These are phyloP conservation scores for Callopanchax toddi DNA, from an alignment of 2,113 vertebrate genomes.

Conservation along the genomic window DNA sequence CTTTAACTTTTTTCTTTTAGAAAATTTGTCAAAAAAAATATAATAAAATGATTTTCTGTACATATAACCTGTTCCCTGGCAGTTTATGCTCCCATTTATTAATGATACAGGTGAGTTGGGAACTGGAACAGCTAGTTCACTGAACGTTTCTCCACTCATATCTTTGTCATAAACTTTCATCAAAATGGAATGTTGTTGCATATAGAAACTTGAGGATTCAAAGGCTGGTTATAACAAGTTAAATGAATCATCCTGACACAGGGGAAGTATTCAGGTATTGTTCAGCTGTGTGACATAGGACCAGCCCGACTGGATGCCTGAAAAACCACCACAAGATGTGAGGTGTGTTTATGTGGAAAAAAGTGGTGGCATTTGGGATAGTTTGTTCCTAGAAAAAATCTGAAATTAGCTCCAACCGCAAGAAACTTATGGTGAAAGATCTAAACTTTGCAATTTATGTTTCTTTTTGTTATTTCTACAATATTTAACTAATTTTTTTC, in stretches of 20 bases:
- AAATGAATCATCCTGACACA: background rate
- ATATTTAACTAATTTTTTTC: no score
- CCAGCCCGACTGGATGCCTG: conserved; percentile 50
- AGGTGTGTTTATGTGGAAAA: conserved; percentile 31
- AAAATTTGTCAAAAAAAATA: background rate
- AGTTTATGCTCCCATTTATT: background rate
- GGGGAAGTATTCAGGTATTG: background rate
- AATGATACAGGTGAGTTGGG: background rate
- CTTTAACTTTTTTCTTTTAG: background rate
- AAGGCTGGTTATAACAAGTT: background rate
- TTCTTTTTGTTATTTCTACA: no score
- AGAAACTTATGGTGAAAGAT: no score
- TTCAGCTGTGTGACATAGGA: conserved; percentile 45
- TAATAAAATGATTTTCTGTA: background rate
- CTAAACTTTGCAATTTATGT: background rate
- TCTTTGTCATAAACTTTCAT: background rate
- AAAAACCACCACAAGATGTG: conserved; percentile 10
- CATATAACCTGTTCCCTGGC: background rate
- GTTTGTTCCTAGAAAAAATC: background rate
- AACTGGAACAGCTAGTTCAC: background rate
- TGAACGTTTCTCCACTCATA: background rate
- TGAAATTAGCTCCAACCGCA: background rate
- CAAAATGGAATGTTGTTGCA: background rate
- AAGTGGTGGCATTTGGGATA: conserved; percentile 12
- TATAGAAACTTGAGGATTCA: background rate